Evolutionary conservation across 2,797 vertebrate species (phyloP), one percentile per base, ranked within the genome.

Genomic region (Liasis olivaceus): DNA sequence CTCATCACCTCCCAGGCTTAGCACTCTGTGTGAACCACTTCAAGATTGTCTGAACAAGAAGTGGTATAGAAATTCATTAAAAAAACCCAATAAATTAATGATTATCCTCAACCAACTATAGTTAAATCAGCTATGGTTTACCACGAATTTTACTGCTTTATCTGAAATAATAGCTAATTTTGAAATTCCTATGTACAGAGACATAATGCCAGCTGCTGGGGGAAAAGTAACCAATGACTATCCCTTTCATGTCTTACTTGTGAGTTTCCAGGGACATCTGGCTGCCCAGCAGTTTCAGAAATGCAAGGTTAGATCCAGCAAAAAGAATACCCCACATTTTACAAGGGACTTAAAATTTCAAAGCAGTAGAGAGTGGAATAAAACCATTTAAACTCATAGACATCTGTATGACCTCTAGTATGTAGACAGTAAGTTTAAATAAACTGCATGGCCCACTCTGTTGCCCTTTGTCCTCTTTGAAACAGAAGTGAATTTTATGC

Each of bases 331-430:
- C n/a, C 22, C 51, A 47, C 36, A 56, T 24, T 89, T 93, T 4
- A 26, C 15, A 14, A 5, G 85, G 3, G 89, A 66, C 42, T 5
- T 56, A 1, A 9, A 91, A 81, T 22, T 58, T 92, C 58, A 84
- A 0, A 47, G 22, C 60, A n/a, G 1, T 62, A 87, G 24, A 17
- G 77, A 22, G 86, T 87, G 87, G 12, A 89, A 26, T 13, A 17
- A 66, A 95, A 89, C 13, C 59, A 81, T 2, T 58, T 92, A 85
- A 95, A 62, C 13, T 58, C 15, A 47, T 60, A 64, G 90, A 86
- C 5, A 0, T 3, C 0, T 88, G 36, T 13, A 63, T 31, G 85
- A 86, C 22, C 6, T 22, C 2, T 26, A 14, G 3, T 15, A 12
- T 87, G 42, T 62, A 59, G 0, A 7, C 56, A 89, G 64, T 1